phyloP scores from a whole-genome alignment of 2,888 invertebrate genomes.

The Cordilura impudica region DNA sequence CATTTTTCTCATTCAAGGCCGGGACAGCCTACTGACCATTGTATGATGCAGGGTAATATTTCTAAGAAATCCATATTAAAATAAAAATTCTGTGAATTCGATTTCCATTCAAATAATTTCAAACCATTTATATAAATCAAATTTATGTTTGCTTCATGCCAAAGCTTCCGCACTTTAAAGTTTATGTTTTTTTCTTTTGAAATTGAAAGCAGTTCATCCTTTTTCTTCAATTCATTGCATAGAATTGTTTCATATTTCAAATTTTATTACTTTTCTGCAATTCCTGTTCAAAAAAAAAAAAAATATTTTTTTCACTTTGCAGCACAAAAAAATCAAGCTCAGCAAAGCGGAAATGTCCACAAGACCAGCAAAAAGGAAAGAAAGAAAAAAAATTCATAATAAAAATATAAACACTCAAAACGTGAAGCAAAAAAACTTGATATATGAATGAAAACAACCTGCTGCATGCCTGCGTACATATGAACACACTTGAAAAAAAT shows the following conservation, averaged over 20 bases:
- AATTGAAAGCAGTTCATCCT: neutral
- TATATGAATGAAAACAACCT: conserved; percentile 60
- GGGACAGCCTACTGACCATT: too few species aligned
- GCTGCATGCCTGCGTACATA: conserved; percentile 48
- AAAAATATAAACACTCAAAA: conserved; percentile 27
- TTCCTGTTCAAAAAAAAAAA: conserved; percentile 1
- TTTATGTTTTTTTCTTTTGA: conserved; percentile 27
- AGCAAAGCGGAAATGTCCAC: conserved; percentile 62
- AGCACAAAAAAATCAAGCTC: conserved; percentile 24
- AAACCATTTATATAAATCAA: conserved; percentile 46
- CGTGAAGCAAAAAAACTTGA: conserved; percentile 6
- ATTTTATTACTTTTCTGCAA: neutral
- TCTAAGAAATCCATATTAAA: too few species aligned
- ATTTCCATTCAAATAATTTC: conserved; percentile 41
- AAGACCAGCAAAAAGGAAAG: conserved; percentile 46
- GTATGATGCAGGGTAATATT: too few species aligned
- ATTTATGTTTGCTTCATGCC: conserved; percentile 24
- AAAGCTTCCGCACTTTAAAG: conserved; percentile 56
- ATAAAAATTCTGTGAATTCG: too few species aligned
- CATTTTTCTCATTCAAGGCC: too few species aligned
- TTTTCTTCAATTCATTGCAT: conserved; percentile 36
- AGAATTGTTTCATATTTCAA: conserved; percentile 51
- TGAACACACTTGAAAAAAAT: conserved; percentile 40
- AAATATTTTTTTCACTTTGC: neutral
- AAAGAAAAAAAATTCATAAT: conserved; percentile 2